Evolutionary conservation across 2,113 vertebrate genomes (phyloP), one percentile per base, ranked within the genome.

Genomic region (Mesoclemmys tuberculata): DNA sequence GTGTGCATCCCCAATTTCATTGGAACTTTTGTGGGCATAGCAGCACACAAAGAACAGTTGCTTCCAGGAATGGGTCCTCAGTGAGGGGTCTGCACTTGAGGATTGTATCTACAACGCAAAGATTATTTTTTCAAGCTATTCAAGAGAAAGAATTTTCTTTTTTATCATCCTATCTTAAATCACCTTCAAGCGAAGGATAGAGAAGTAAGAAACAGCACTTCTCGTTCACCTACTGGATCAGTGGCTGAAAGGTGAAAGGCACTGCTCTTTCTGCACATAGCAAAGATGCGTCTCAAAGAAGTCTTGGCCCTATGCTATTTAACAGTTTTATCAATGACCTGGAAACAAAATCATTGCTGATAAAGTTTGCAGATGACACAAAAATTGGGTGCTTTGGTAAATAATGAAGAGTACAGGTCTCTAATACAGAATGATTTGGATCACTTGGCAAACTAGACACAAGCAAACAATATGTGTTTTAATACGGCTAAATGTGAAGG

Each of bases 21-120:
- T 0, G 44, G 55, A 49, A 11, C 14, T 75, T 26, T 79, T 4
- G 1, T 4, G 0, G 94, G 77, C 41, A 1, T n/a, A 48, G 44
- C 35, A 84, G 35, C 29, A 82, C 26, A 75, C 21, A n/a, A 74
- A 92, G 41, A 35, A 51, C 21, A 27, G 6, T 78, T 5, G 1
- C 77, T 71, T 81, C 54, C 22, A 4, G 1, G 54, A 71, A 80
- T 1, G 14, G 80, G 74, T 31, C 82, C 1, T 2, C 44, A 38
- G 21, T 75, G 85, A 14, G 48, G 58, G 49, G 90, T 46, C 64
- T 71, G n/a, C 64, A 38, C 19, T 38, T 46, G 41, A 77, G 26
- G 38, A 46, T 46, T 46, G 22, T 46, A 77, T 26, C 74, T 46
- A 46, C 41, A 84, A 2, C 31, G 35, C 77, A 80, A 88, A 8